Percentiles rank a stretch among this genome's conserved stretches.
Evolutionary conservation across 1,140 invertebrate species (phyloP).

Genomic region (Parapsyche elsis): DNA sequence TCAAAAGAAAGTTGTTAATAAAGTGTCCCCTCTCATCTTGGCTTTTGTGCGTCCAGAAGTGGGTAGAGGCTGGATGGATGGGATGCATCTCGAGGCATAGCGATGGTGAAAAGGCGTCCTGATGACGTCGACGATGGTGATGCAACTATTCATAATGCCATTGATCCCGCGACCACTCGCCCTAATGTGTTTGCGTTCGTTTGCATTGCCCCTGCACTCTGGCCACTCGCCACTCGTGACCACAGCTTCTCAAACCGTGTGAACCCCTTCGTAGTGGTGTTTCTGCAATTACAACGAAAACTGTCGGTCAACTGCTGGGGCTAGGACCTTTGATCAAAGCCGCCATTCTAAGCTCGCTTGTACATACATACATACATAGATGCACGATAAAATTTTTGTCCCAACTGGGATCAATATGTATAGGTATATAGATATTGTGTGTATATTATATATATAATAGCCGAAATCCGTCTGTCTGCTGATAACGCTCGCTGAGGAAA

Average conservation of each 20-base stretch:
- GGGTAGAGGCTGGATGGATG: slow-evolving; percentile 18
- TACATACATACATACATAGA: no score
- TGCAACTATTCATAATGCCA: slow-evolving; percentile 48
- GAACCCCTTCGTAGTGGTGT: not conserved
- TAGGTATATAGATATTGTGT: no score
- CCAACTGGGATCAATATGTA: no score
- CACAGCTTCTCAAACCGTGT: slow-evolving; percentile 19
- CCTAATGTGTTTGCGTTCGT: slow-evolving; percentile 53
- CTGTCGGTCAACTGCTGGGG: no score
- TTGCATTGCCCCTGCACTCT: slow-evolving; percentile 45
- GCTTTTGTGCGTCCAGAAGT: slow-evolving; percentile 44
- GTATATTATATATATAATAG: no score
- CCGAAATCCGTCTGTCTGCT: no score
- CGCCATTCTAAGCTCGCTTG: no score
- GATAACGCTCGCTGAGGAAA: no score
- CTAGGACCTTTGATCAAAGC: no score
- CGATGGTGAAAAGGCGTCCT: slow-evolving; percentile 22
- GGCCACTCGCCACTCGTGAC: slow-evolving; percentile 3
- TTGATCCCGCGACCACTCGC: slow-evolving; percentile 46
- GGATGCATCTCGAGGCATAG: slow-evolving; percentile 34
- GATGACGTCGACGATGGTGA: slow-evolving; percentile 37
- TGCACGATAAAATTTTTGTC: no score
- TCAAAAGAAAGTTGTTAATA: slow-evolving; percentile 49
- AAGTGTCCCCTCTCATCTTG: slow-evolving; percentile 43
- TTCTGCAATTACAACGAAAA: no score